Evolutionary conservation across 2,797 vertebrate genomes (phyloP), one percentile per base, ranked within the genome.

Genomic region (Arnoldichthys spilopterus): DNA sequence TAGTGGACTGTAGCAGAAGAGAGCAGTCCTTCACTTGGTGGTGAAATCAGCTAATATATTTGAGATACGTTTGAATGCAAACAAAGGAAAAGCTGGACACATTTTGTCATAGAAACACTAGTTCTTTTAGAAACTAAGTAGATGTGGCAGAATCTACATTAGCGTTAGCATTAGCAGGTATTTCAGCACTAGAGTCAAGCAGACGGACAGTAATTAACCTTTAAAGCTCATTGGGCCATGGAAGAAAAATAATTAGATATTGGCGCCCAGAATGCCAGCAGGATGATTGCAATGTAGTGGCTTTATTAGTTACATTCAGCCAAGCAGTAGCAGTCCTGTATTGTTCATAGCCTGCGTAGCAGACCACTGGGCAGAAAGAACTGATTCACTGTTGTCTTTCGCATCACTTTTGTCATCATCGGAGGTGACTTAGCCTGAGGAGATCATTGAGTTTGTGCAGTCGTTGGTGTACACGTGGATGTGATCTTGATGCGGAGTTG

Each of bases 141-240:
- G 37, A 30, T 61, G 13, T 4, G 54, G 11, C 40, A 45, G n/a
- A 22, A 67, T 26, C 22, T 30, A 20, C 47, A 34, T 69, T 69
- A 67, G 53, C 15, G 0, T 51, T 59, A 30, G 47, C 26, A 58
- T 78, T 79, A 70, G 34, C 58, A 81, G 82, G 91, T 90, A 92
- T 92, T 91, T 90, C 86, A 88, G 86, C 84, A 82, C 85, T 86
- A 87, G 83, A 88, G 89, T 92, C 91, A 87, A 87, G 87, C 87
- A 83, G 87, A 88, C 83, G 87, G 90, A 91, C 90, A 90, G 89
- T 92, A 92, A 93, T 93, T 93, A 91, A 93, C 92, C 92, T 93
- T 92, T 92, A 91, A 90, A 90, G 89, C 87, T 90, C 80, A 79
- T 88, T 85, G 87, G 86, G 88, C 89, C 88, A 90, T 80, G 72